Conservation (phyloP, 2,113 vertebrate species). For the Calypte anna region DNA sequence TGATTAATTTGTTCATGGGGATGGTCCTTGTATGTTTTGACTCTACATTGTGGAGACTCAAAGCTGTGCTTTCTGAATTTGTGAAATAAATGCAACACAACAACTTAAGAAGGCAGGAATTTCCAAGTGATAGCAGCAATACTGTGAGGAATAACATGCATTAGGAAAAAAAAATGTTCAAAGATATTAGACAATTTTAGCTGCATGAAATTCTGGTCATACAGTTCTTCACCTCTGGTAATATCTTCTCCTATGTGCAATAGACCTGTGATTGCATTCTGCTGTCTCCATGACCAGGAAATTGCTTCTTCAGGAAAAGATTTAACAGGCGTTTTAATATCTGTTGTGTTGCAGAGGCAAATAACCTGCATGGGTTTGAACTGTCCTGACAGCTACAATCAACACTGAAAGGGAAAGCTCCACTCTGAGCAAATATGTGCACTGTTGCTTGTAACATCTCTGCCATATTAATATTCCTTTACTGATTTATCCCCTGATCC, state of each 20-base stretch:
- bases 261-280: conserved; percentile 24
- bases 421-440: neutral
- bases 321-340: conserved; percentile 45
- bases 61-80: neutral
- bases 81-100: neutral
- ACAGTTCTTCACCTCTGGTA: conserved; percentile 11
- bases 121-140: neutral
- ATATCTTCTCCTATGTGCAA: conserved; percentile 2
- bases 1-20: conserved; percentile 2
- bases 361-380: neutral
- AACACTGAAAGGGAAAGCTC: neutral
- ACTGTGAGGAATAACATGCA: neutral
- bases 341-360: conserved; percentile 9
- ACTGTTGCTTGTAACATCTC: neutral
- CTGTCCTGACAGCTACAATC: neutral
- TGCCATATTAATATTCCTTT: neutral
- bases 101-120: neutral
- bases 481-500: neutral
- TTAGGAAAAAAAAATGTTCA: neutral
- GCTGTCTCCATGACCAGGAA: neutral
- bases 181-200: conserved; percentile 37
- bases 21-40: neutral
- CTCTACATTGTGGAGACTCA: neutral
- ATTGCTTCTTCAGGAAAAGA: conserved; percentile 42
- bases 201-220: conserved; percentile 24